Conservation (phyloP, 2,888 invertebrate species). For the Pollenia angustigena region DNA sequence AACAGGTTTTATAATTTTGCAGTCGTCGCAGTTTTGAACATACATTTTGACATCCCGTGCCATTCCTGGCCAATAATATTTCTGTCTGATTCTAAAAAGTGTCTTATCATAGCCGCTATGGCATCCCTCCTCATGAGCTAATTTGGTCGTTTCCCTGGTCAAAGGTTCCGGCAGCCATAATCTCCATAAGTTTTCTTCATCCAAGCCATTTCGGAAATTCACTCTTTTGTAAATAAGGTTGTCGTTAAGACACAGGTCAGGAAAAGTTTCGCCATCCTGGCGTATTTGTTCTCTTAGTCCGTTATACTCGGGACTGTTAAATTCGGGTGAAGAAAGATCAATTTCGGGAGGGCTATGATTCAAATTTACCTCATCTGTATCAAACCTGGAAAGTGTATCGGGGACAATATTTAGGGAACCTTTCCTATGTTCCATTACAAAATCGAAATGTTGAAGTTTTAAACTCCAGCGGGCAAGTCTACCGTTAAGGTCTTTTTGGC, state of each 20-base stretch:
- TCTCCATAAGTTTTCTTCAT: constrained; percentile 41
- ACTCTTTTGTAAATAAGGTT: constrained; percentile 37
- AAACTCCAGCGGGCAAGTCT: neutral
- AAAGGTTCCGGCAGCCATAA: constrained; percentile 42
- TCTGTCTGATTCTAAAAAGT: constrained; percentile 14
- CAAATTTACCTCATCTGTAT: constrained; percentile 3
- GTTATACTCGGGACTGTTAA: constrained; percentile 28
- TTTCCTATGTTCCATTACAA: constrained; percentile 44
- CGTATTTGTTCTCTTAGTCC: neutral
- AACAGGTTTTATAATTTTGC: constrained; percentile 26
- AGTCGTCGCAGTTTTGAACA: constrained; percentile 11
- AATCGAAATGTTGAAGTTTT: constrained; percentile 30
- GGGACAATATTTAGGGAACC: constrained; percentile 42
- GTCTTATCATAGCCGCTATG: constrained; percentile 51
- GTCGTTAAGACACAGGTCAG: constrained; percentile 17
- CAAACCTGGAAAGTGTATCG: constrained; percentile 36
- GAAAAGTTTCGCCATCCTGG: neutral
- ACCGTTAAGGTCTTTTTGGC: constrained; percentile 12
- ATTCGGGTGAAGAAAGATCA: constrained; percentile 9
- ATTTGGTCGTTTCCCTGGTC: neutral
- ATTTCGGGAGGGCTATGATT: neutral
- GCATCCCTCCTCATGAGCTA: constrained; percentile 21
- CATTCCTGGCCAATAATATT: constrained; percentile 47
- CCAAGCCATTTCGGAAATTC: neutral
- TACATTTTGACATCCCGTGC: constrained; percentile 4